A percentile compares a stretch with the other conserved stretches of the same genome.
Conservation (phyloP, 2,888 invertebrate genomes). For the Mactromeris polynyma region DNA sequence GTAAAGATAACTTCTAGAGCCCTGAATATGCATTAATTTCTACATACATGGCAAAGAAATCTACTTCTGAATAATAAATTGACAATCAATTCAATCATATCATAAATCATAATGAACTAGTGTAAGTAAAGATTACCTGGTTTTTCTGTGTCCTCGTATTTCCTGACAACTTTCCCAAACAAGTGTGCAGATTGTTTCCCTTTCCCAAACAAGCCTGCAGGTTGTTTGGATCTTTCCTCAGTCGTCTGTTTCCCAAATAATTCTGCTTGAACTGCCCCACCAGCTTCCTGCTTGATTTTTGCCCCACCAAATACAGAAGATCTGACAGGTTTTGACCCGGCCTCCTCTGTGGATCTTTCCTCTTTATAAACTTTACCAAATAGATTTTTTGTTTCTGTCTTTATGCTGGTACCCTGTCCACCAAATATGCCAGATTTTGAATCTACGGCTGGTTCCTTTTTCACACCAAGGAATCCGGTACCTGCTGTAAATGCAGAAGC, state of each 20-base stretch:
- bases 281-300: not conserved
- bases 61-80: too few species aligned
- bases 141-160: not conserved
- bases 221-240: not conserved
- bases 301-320: slow-evolving; percentile 21
- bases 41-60: not conserved
- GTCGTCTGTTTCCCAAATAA: slow-evolving; percentile 18
- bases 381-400: not conserved
- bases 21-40: too few species aligned
- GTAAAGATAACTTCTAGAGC: too few species aligned
- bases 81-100: not conserved
- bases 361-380: slow-evolving; percentile 14
- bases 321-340: not conserved
- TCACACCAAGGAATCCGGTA: slow-evolving; percentile 21
- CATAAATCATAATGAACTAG: not conserved
- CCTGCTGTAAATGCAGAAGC: slow-evolving; percentile 8
- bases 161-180: slow-evolving; percentile 27
- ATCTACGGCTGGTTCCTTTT: not conserved
- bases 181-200: slow-evolving; percentile 22
- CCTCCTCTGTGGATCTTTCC: not conserved
- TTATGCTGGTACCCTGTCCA: not conserved
- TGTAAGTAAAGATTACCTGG: not conserved
- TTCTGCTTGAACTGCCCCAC: not conserved
- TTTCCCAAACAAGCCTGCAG: slow-evolving; percentile 34
- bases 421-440: not conserved